phyloP scores from a whole-genome alignment of 2,888 invertebrate species.

The Keiferia lycopersicella region DNA sequence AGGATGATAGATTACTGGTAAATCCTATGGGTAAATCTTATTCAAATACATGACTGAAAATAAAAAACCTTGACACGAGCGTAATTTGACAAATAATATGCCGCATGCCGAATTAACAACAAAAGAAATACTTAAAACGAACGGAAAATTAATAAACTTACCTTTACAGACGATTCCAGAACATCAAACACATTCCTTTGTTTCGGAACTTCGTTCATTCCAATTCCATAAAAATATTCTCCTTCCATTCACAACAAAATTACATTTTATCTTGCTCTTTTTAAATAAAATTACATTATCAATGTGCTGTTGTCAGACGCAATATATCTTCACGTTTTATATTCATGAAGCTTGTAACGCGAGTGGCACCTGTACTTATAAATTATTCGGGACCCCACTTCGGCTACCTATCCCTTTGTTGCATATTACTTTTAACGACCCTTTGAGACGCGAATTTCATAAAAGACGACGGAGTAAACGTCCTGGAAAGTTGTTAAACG shows the following conservation, averaged over 20 bases:
- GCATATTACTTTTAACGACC: constrained; percentile 50
- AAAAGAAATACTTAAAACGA: no score
- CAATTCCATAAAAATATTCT: not conserved
- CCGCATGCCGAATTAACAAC: no score
- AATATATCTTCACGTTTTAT: constrained; percentile 37
- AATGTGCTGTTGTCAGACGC: constrained; percentile 11
- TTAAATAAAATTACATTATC: not conserved
- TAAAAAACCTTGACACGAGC: no score
- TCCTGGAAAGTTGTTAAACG: not conserved
- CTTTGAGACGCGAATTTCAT: constrained; percentile 33
- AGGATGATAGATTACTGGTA: no score
- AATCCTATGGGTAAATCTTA: no score
- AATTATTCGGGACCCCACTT: constrained; percentile 64
- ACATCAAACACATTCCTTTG: constrained; percentile 16
- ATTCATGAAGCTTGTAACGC: constrained; percentile 49
- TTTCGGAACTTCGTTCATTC: not conserved
- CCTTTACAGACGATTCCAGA: not conserved
- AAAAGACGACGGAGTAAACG: not conserved
- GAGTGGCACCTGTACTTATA: constrained; percentile 64
- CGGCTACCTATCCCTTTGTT: constrained; percentile 58
- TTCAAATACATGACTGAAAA: no score
- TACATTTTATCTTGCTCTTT: not conserved
- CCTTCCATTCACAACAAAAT: not conserved
- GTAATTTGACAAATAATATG: no score
- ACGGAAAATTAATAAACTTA: not conserved